Base-by-base conservation (phyloP, 2,797 vertebrate species). In the Philypnodon macrostomus region DNA sequence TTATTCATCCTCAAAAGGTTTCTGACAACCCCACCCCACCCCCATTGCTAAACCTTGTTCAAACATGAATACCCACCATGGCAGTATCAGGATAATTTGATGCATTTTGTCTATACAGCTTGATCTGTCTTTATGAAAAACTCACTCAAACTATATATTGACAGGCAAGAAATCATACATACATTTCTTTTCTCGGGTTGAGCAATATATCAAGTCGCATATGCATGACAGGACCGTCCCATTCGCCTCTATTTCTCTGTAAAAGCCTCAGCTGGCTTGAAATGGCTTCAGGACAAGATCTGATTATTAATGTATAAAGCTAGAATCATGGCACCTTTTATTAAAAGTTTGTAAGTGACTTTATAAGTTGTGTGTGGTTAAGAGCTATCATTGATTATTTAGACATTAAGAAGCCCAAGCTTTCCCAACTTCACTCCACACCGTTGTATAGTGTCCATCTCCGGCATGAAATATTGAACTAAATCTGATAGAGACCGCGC, bases 321-420 rank as follows among this genome's bases (percentile, higher is more conserved):
- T 60, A 58, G 53, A 57, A 72, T 86, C 77, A 76, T 76, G 67
- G 78, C 71, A 75, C 76, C 68, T 56, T 73, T 77, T 76, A 84
- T 89, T 75, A 89, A 90, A 88, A 72, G 75, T 88, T 86, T 81
- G 88, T 87, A 73, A 79, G 68, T 44, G 54, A 61, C 60, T 69
- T n/a, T n/a, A n/a, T n/a, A n/a, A n/a, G n/a, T n/a, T n/a, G 73
- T 75, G 73, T 70, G 39, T 63, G 67, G 75, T 81, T 85, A 83
- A 90, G 57, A 88, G 82, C 77, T 41, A 59, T 49, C 53, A 63
- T 87, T 51, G 67, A 85, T 80, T 85, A 89, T 89, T 88, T 38
- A 89, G 57, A 55, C 52, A 60, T 73, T 60, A 73, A 71, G 53
- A 78, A 69, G 34, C 31, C 44, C 59, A 60, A 56, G 50, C 18